Base-by-base conservation (phyloP, 2,797 vertebrate genomes). In the Crenichthys baileyi region DNA sequence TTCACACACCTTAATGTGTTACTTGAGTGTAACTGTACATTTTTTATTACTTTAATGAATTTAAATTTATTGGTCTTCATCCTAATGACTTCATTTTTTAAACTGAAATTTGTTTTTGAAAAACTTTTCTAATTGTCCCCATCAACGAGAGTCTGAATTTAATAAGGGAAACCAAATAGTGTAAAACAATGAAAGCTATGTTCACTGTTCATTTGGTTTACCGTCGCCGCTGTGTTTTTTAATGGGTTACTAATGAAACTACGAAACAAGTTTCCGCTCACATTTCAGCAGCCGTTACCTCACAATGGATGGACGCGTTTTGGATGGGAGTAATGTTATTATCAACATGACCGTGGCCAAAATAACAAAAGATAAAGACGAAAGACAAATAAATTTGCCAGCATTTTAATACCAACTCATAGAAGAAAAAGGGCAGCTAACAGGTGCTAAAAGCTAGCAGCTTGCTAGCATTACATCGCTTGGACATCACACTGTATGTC, bases 371-470 rank as follows among this genome's bases (percentile, higher is more conserved):
- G 24, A 15, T 48, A 18, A n/a, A 26, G 16, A 51, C 1, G 13
- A 48, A 48, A 9, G 8, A 9, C 11, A 70, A 44, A 13, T 5
- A 67, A 12, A 67, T 41, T 41, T 41, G 36, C 9, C 36, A 67
- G 29, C 3, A 8, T 65, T 63, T 31, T 2, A 29, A 9, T 36
- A 9, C 22, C 0, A 4, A 8, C 3, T 22, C 31, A 24, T 3
- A 4, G 36, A 39, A 9, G 39, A 39, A 70, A 48, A 51, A 41
- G 18, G 11, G 13, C 6, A 55, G 67, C 68, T 65, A 80, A 76
- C 68, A 72, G 70, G 73, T 75, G 83, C 80, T 71, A 76, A 56
- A 60, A 60, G 84, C 85, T 84, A 85, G 76, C 68, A 7, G 44
- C 26, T 60, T 8, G 81, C 75, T 80, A 71, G 53, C 50, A 6